Evolutionary conservation across 2,797 vertebrate genomes (phyloP).

Genomic region (Rhinogobio ventralis): DNA sequence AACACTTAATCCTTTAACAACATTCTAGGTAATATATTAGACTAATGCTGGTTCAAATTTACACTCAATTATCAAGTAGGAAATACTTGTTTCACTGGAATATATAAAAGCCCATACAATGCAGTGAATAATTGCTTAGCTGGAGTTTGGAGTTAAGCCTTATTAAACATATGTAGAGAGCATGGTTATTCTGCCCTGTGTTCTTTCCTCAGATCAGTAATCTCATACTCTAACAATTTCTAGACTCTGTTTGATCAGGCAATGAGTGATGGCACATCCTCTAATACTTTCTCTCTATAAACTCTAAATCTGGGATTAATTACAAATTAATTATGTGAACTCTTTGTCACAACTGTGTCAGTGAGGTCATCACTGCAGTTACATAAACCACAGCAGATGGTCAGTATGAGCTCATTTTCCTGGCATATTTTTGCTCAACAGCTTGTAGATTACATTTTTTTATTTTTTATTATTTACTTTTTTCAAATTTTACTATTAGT

Average conservation of each 20-base stretch:
- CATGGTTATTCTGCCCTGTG: not conserved
- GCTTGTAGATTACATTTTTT: not conserved
- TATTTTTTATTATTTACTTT: too few species aligned
- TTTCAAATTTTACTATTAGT: not conserved
- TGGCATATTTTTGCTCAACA: constrained; percentile 21
- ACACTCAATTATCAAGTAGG: not conserved
- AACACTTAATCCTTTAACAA: constrained; percentile 7
- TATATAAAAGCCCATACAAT: not conserved
- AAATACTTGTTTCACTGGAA: not conserved
- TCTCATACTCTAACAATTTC: not conserved
- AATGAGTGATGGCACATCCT: not conserved
- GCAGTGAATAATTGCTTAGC: not conserved
- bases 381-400: constrained; percentile 49
- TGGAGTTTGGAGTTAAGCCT: not conserved
- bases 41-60: not conserved
- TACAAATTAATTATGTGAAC: not conserved
- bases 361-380: constrained; percentile 24
- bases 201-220: constrained; percentile 21
- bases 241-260: not conserved
- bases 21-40: not conserved
- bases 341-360: not conserved
- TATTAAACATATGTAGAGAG: not conserved
- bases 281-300: not conserved
- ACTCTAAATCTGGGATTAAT: not conserved
- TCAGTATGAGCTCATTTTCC: constrained; percentile 17